phyloP scores from a whole-genome alignment of 2,797 vertebrate species.

The Centroberyx gerrardi region DNA sequence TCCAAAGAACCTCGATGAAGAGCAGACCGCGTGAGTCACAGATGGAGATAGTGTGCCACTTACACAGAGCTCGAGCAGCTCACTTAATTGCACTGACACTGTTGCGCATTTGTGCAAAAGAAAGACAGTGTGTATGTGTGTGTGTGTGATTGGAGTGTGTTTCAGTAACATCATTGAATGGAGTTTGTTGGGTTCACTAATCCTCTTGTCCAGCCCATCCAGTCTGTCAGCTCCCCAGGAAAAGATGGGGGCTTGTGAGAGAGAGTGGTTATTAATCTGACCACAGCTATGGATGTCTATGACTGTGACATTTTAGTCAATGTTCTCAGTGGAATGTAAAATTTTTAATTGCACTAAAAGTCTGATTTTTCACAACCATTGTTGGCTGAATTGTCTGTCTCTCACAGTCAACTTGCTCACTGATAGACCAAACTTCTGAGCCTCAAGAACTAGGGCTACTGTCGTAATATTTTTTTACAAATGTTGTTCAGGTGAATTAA shows the following conservation, averaged over 20 bases:
- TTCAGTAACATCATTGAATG: constrained; percentile 47
- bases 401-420: constrained; percentile 30
- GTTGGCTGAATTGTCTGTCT: constrained; percentile 48
- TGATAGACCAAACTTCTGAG: constrained; percentile 56
- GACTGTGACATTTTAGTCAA: constrained; percentile 10
- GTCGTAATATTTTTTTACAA: neutral
- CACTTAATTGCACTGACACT: constrained; percentile 19
- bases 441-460: constrained; percentile 44
- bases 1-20: constrained; percentile 74
- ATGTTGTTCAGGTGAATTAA: too few species aligned
- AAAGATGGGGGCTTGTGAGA: constrained; percentile 4
- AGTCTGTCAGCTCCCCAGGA: constrained; percentile 27
- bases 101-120: constrained; percentile 9
- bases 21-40: constrained; percentile 74
- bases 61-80: constrained; percentile 9
- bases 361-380: neutral
- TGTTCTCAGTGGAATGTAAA: neutral
- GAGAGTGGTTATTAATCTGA: constrained; percentile 14
- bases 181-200: constrained; percentile 31
- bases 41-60: constrained; percentile 43
- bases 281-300: constrained; percentile 29
- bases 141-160: neutral
- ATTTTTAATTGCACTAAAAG: neutral
- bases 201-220: constrained; percentile 16
- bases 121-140: constrained; percentile 26